Percentiles rank a stretch among this genome's conserved stretches.
Conservation (phyloP, 2,888 invertebrate species). For the Euplexia lucipara region DNA sequence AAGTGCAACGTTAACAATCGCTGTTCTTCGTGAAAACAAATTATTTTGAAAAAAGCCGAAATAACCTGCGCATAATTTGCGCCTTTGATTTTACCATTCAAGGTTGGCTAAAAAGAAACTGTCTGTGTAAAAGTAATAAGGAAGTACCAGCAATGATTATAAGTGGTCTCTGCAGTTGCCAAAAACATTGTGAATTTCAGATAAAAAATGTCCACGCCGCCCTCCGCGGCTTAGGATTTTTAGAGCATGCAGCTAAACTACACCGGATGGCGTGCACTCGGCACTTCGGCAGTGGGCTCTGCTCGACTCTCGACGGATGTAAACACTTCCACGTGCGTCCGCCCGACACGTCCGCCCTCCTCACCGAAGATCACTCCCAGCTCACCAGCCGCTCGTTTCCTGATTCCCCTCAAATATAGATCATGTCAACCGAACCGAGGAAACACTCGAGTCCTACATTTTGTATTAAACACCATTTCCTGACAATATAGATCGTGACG, state of each 20-base stretch:
- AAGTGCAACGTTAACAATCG: too few species aligned
- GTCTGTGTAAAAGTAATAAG: slow-evolving; percentile 51
- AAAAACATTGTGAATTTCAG: slow-evolving; percentile 16
- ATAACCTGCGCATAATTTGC: slow-evolving; percentile 48
- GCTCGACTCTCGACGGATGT: slow-evolving; percentile 78
- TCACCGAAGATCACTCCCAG: slow-evolving; percentile 69
- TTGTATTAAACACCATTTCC: slow-evolving; percentile 5
- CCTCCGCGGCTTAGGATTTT: slow-evolving; percentile 55
- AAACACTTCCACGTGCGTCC: slow-evolving; percentile 87
- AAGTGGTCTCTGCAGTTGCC: slow-evolving; percentile 40
- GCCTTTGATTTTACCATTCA: slow-evolving; percentile 54
- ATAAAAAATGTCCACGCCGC: too few species aligned
- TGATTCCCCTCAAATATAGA: slow-evolving; percentile 60
- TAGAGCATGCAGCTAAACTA: slow-evolving; percentile 60
- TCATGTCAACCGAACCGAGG: slow-evolving; percentile 37
- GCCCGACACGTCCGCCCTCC: slow-evolving; percentile 69
- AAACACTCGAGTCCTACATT: slow-evolving; percentile 19
- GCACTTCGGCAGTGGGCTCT: slow-evolving; percentile 69
- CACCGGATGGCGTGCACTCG: slow-evolving; percentile 71
- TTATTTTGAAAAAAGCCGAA: slow-evolving; percentile 39
- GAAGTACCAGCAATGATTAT: slow-evolving; percentile 47
- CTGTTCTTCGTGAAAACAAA: slow-evolving; percentile 2
- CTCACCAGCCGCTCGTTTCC: slow-evolving; percentile 61
- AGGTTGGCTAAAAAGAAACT: slow-evolving; percentile 55
- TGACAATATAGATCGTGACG: slow-evolving; percentile 7